Conservation (phyloP, 2,113 vertebrate species). For the Andinoacara biseriatus region DNA sequence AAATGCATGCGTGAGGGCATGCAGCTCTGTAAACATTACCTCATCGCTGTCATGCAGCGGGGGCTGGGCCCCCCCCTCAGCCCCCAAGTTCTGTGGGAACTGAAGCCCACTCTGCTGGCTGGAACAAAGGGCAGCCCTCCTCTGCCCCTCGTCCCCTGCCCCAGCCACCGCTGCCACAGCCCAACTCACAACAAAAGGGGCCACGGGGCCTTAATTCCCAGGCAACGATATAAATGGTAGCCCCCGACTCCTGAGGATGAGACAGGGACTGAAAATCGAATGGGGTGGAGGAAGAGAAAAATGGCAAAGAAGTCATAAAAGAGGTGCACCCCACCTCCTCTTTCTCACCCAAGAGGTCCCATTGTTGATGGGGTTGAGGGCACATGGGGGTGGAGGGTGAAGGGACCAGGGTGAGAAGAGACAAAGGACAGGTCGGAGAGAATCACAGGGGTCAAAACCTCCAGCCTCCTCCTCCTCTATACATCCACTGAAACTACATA, state of each 20-base stretch:
- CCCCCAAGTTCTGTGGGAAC: conserved; percentile 84
- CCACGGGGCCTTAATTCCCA: conserved; percentile 87
- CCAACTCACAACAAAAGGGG: conserved; percentile 84
- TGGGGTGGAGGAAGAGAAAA: conserved; percentile 44
- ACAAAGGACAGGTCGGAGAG: conserved; percentile 84
- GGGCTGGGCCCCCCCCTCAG: conserved; percentile 24
- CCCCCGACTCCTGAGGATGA: conserved; percentile 72
- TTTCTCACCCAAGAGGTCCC: conserved; percentile 48
- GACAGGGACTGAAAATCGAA: conserved; percentile 62
- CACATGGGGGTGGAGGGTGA: conserved; percentile 60
- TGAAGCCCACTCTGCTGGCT: conserved; percentile 82
- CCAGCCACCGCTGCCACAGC: conserved; percentile 62
- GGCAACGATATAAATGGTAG: conserved; percentile 90
- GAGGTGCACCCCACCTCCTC: conserved; percentile 43
- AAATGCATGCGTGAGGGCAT: conserved; percentile 45
- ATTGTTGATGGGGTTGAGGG: conserved; percentile 57
- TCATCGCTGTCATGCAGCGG: conserved; percentile 69
- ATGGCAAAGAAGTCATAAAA: conserved; percentile 77
- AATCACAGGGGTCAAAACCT: conserved; percentile 83
- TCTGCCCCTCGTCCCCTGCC: conserved; percentile 72
- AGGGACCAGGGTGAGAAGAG: conserved; percentile 78
- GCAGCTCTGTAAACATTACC: conserved; percentile 79
- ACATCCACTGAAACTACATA: conserved; percentile 60
- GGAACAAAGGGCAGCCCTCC: conserved; percentile 87
- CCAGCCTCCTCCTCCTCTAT: conserved; percentile 64